phyloP scores from a whole-genome alignment of 2,113 vertebrate species.

The Urocolius indicus region DNA sequence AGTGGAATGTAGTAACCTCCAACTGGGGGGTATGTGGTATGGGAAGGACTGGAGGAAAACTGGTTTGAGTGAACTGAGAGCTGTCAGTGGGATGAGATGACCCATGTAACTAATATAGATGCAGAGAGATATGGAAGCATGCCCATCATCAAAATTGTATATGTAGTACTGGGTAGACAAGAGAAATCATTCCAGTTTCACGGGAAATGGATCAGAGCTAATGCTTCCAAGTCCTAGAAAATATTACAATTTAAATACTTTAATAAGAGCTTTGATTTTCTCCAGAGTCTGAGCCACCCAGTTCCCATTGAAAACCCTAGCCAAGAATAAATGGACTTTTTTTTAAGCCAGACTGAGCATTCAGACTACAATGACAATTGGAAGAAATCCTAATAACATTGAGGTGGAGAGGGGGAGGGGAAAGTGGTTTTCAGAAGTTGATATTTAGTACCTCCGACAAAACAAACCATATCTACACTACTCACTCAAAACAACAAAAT shows the following conservation, averaged over 20 bases:
- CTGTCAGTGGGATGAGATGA: neutral
- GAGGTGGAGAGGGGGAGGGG: neutral
- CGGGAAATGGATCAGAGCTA: neutral
- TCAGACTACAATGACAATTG: constrained; percentile 9
- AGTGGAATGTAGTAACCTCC: neutral
- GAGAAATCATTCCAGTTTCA: neutral
- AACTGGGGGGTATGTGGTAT: neutral
- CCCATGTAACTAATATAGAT: neutral
- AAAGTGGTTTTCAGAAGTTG: neutral
- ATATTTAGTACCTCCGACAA: neutral
- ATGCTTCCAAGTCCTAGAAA: neutral
- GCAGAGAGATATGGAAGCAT: neutral
- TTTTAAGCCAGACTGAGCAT: neutral
- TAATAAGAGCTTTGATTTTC: neutral
- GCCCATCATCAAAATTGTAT: neutral
- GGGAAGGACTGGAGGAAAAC: neutral
- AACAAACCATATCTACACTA: neutral
- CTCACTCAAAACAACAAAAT: neutral
- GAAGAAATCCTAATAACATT: neutral
- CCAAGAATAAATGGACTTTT: constrained; percentile 1
- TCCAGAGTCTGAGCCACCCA: neutral
- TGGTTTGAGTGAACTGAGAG: neutral
- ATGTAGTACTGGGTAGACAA: neutral
- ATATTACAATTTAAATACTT: neutral
- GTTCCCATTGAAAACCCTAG: neutral